Evolutionary conservation across 2,797 vertebrate genomes (phyloP).

Genomic region (Dromococcyx pavoninus): DNA sequence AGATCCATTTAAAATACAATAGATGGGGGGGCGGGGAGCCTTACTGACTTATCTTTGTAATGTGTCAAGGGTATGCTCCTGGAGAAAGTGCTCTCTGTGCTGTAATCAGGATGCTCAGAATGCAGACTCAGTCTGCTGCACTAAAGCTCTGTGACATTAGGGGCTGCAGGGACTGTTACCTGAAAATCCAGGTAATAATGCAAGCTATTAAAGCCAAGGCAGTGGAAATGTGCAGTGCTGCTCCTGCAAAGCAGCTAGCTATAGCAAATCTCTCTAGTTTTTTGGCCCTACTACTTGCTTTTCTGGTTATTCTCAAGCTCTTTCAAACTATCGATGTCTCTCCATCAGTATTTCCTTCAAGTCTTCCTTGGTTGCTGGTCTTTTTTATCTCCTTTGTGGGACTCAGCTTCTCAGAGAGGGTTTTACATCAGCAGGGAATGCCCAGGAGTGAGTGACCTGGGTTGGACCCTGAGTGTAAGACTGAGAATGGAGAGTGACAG

Average conservation of each 20-base stretch:
- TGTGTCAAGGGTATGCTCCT: neutral
- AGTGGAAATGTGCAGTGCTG: neutral
- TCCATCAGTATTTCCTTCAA: neutral
- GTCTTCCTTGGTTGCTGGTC: neutral
- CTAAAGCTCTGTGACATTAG: neutral
- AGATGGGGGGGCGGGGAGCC: neutral
- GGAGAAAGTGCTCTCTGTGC: neutral
- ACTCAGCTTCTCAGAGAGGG: neutral
- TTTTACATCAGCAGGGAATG: neutral
- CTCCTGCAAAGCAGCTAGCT: neutral
- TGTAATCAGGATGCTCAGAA: neutral
- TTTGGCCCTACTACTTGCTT: neutral
- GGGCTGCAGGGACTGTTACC: neutral
- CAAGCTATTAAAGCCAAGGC: neutral
- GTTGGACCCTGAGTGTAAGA: neutral
- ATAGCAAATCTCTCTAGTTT: neutral
- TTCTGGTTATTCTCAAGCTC: neutral
- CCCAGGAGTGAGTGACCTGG: neutral
- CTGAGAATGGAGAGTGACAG: neutral
- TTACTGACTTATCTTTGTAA: neutral
- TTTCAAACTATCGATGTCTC: neutral
- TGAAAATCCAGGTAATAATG: neutral
- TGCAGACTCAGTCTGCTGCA: neutral
- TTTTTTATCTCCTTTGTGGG: neutral
- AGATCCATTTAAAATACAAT: neutral